These are phyloP conservation scores for Melieria omissa DNA, from an alignment of 2,888 invertebrate species.

Conservation along the genomic window DNA sequence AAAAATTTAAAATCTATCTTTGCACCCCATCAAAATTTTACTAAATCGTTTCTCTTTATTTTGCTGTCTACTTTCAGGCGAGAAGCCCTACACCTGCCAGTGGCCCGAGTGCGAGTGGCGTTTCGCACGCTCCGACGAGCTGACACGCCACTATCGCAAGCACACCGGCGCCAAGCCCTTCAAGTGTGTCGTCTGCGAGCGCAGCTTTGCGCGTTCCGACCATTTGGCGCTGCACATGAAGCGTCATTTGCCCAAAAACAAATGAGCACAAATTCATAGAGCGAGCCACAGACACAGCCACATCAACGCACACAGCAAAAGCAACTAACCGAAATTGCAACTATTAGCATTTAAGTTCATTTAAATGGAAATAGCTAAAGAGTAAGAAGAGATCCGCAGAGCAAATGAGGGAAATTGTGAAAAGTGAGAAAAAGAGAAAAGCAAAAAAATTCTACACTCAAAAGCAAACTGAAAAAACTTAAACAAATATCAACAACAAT, in stretches of 20 bases:
- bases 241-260: conserved; percentile 88
- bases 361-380: conserved; percentile 18
- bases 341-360: conserved; percentile 30
- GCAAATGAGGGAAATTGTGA: conserved; percentile 17
- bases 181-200: conserved; percentile 94
- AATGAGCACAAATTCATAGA: conserved; percentile 47
- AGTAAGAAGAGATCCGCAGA: conserved; percentile 10
- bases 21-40: background rate
- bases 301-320: conserved; percentile 8
- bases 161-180: conserved; percentile 98
- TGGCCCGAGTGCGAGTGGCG: conserved; percentile 99
- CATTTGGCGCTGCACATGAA: conserved; percentile 97
- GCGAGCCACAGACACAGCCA: conserved; percentile 1
- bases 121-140: conserved; percentile 94
- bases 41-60: conserved; percentile 20
- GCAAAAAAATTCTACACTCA: conserved; percentile 31
- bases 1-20: background rate
- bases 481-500: conserved; percentile 54
- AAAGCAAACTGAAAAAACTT: conserved; percentile 40
- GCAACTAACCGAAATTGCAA: conserved; percentile 7
- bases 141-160: conserved; percentile 96
- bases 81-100: conserved; percentile 97
- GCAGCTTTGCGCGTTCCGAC: conserved; percentile 94
- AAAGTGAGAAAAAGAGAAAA: conserved; percentile 34
- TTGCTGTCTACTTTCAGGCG: conserved; percentile 73